A percentile compares a stretch with the other conserved stretches of the same genome.
Conservation (phyloP, 2,113 vertebrate species). For the Nibea coibor region DNA sequence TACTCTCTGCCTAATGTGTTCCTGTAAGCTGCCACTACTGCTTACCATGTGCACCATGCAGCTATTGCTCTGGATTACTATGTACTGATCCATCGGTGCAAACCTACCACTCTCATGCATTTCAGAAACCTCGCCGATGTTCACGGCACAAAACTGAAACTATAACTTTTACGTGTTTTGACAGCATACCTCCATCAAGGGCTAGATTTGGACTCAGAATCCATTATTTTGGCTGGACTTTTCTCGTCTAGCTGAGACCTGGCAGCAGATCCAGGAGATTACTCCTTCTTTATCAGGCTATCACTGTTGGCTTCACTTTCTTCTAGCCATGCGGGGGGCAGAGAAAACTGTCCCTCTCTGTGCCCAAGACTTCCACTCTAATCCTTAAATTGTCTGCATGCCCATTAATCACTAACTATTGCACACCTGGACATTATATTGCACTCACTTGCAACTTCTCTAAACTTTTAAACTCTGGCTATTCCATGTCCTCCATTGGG, state of each 20-base stretch:
- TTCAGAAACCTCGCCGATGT: background rate
- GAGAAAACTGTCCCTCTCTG: slow-evolving; percentile 14
- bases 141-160: background rate
- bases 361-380: slow-evolving; percentile 23
- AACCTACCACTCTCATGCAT: background rate
- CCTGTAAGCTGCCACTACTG: slow-evolving; percentile 40
- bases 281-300: slow-evolving; percentile 48
- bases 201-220: slow-evolving; percentile 31
- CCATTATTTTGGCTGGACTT: slow-evolving; percentile 31
- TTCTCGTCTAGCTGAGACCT: slow-evolving; percentile 33
- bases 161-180: background rate
- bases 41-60: slow-evolving; percentile 16
- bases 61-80: background rate
- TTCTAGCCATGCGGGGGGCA: slow-evolving; percentile 4
- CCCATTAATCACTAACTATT: slow-evolving; percentile 29
- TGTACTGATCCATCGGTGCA: background rate
- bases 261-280: slow-evolving; percentile 45
- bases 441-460: slow-evolving; percentile 2
- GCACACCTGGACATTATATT: slow-evolving; percentile 20
- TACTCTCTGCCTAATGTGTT: slow-evolving; percentile 40
- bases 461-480: slow-evolving; percentile 34
- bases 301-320: slow-evolving; percentile 20
- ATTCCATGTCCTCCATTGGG: slow-evolving; percentile 10
- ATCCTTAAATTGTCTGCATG: slow-evolving; percentile 7
- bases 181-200: slow-evolving; percentile 13